phyloP scores from a whole-genome alignment of 2,113 vertebrate species.

The Prunella himalayana region DNA sequence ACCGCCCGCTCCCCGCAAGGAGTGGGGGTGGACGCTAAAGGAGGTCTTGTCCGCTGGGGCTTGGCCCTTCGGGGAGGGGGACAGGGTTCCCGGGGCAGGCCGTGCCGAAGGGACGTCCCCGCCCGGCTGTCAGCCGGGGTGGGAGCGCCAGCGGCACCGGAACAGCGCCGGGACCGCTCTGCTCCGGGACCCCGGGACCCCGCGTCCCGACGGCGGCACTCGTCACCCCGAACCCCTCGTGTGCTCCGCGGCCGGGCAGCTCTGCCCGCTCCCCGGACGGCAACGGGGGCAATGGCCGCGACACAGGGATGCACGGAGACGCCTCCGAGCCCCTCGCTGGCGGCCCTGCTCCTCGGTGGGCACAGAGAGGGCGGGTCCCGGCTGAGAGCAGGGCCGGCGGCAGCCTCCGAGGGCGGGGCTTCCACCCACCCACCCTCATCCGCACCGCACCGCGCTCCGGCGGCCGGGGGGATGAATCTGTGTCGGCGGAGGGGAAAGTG shows the following conservation, averaged over 20 bases:
- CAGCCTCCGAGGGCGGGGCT: not conserved
- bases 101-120: not conserved
- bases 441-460: not conserved
- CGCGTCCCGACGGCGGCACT: not conserved
- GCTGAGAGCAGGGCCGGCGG: not conserved
- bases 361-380: not conserved
- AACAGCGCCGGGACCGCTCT: no score
- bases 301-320: accelerated
- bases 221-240: not conserved
- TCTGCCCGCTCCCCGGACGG: not conserved
- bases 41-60: not conserved
- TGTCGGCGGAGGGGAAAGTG: not conserved
- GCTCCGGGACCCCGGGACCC: not conserved
- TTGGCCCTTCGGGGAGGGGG: not conserved
- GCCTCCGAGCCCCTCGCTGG: no score
- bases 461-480: accelerated
- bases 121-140: not conserved
- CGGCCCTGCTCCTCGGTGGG: not conserved
- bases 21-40: no score
- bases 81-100: not conserved
- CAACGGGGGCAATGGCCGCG: not conserved
- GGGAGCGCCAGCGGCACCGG: no score
- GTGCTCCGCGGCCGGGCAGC: not conserved
- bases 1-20: not conserved
- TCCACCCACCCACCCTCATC: not conserved